phyloP scores from a whole-genome alignment of 2,888 invertebrate genomes.

The Chydorus sphaericus region DNA sequence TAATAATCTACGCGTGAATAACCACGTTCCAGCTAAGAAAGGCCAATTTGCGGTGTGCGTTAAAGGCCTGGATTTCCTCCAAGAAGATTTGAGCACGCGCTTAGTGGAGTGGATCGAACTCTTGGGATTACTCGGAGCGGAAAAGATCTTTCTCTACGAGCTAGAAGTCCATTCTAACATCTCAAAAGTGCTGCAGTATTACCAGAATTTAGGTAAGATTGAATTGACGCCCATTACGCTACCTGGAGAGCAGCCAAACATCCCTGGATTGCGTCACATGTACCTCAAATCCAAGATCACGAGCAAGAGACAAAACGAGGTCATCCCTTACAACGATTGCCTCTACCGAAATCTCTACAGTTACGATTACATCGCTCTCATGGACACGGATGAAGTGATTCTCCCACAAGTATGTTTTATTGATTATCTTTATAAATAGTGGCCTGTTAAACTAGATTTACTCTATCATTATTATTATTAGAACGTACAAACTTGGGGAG shows the following conservation, averaged over 20 bases:
- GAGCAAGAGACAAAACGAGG: constrained; percentile 84
- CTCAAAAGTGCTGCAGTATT: constrained; percentile 55
- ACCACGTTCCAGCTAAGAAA: constrained; percentile 51
- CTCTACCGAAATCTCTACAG: constrained; percentile 80
- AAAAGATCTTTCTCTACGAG: constrained; percentile 81
- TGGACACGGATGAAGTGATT: constrained; percentile 89
- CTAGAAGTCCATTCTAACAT: constrained; percentile 76
- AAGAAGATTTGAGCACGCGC: constrained; percentile 76
- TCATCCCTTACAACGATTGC: constrained; percentile 93
- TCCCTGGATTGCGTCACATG: constrained; percentile 73
- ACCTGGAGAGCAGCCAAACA: constrained; percentile 79
- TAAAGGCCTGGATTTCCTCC: constrained; percentile 81
- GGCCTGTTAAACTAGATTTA: too few relatives aligned
- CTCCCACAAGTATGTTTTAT: too few relatives aligned
- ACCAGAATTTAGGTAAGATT: constrained; percentile 47
- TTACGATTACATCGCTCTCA: constrained; percentile 75
- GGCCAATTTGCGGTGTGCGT: constrained; percentile 83
- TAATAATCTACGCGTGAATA: constrained; percentile 68
- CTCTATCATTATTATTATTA: too few relatives aligned
- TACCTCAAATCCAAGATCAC: constrained; percentile 81
- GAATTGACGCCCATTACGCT: constrained; percentile 65
- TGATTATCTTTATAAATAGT: too few relatives aligned
- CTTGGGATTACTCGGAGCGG: constrained; percentile 68
- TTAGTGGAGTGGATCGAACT: constrained; percentile 91
- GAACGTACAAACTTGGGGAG: constrained; percentile 52